Evolutionary conservation across 53 echinoderm and acorn worm species (phyloP), one percentile per base, ranked within the genome.

Genomic region (Temnopleurus reevesii): DNA sequence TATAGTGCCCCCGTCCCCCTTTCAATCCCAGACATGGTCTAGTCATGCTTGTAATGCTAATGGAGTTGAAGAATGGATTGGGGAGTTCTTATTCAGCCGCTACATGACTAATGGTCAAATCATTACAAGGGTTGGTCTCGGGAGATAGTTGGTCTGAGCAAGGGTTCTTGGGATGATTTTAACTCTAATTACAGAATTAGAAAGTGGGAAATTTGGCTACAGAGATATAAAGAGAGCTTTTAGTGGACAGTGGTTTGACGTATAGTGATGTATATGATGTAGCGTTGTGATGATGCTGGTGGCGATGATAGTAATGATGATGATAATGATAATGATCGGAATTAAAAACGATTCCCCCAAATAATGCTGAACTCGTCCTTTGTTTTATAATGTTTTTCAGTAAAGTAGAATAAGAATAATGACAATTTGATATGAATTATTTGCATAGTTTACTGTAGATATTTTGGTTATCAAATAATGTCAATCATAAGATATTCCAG

Each of bases 1-100:
- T 79, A 26, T 51, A 8, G 15, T 15, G 15, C 53, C n/a, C n/a
- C n/a, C n/a, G 71, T 41, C 71, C 71, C 66, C 41, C 29, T 71
- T 41, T 41, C 41, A 71, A 41, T 21, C 41, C 21, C 71, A 71
- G 71, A 71, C 71, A 71, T 41, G n/a, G 71, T 71, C 41, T 71
- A 71, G 71, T 71, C 71, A 43, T 12, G 71, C 71, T 71, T 71
- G 71, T 71, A 71, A 41, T 71, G 71, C 71, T 71, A 71, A 71
- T 71, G 71, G 71, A 38, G n/a, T n/a, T n/a, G n/a, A n/a, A 71
- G 41, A 71, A 71, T 71, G 71, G 71, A 21, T 41, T 15, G 41
- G 15, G 41, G 21, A 6, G 41, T 71, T n/a, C 71, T 10, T 41
- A 19, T 66, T 66, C 19, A 71, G 38, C 41, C 23, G 41, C 36